Base-by-base conservation (phyloP, 2,888 invertebrate genomes). In the Sepioteuthis lessoniana region DNA sequence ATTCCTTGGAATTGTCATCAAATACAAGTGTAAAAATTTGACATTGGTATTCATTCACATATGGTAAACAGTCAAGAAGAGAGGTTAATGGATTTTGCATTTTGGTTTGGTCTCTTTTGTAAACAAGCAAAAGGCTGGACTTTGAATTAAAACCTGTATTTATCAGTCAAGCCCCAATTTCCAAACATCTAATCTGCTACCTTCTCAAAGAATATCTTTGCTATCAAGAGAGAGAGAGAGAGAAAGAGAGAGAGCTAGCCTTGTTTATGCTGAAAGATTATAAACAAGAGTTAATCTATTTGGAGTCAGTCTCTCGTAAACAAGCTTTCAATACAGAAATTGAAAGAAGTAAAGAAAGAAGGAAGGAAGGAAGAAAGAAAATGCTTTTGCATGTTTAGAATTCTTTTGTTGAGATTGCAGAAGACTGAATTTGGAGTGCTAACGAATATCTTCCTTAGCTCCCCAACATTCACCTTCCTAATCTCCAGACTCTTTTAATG, bases 251-350 rank as follows among this genome's bases (percentile, higher is more conserved):
- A 42, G 76, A 76, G n/a, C 3, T n/a, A 76, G 28, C n/a, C 76
- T 76, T 76, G 76, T 76, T 76, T 76, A 35, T 76, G 76, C 76
- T n/a, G 76, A 76, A 76, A 76, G n/a, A 35, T 76, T 76, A 76
- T n/a, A 76, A 76, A 76, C 76, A 76, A 35, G 76, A 76, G 76
- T 4, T 76, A 76, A 76, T 76, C n/a, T 76, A 76, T n/a, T 76
- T n/a, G n/a, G 76, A 76, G 76, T n/a, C 76, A 76, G n/a, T 76
- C 76, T 76, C n/a, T 76, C n/a, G 76, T 76, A 76, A 76, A 76
- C 76, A 76, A 76, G n/a, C 1, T n/a, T 76, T n/a, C 76, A 76
- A 76, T 76, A 25, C 16, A 16, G n/a, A 76, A 28, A 60, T 60
- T 60, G 31, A 55, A 28, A 25, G 21, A 55, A 55, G 21, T 25